Evolutionary conservation across 2,888 invertebrate species (phyloP), one percentile per base, ranked within the genome.

Genomic region (Liopterus haemorrhoidalis): DNA sequence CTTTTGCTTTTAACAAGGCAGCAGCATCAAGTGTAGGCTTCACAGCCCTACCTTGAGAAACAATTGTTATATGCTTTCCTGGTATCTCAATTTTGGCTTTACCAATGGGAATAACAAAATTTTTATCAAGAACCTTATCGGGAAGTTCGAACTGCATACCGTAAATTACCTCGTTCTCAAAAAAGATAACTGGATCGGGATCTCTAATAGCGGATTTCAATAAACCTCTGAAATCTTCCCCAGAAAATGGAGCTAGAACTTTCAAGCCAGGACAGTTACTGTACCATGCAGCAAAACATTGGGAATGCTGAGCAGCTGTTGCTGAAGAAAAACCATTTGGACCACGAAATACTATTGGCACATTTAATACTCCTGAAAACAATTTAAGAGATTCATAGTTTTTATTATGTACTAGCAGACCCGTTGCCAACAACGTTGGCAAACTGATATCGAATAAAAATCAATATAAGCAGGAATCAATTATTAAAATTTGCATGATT

Each of bases 31-130:
- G 71, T 49, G 83, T 79, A 0, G 80, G 74, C 60, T 87, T 86
- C 1, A 90, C 88, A 28, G 79, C 83, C 59, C 78, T 82, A 28
- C 93, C 91, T 63, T 87, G 88, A 49, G 86, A 79, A 25, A 91
- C 90, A 18, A 96, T 54, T 0, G 95, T 94, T 1, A 93, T 70
- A 67, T 93, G 84, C 47, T 78, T 73, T 9, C 87, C 87, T 33
- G 70, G 69, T 27, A 22, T 42, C 40, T 51, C 44, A 19, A 48
- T 38, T 33, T 50, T 41, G 8, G 78, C 78, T 70, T 82, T 78
- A 62, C 95, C 95, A 57, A 95, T 85, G 0, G 93, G 93, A 30
- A 95, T 40, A 1, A 91, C 65, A 62, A 91, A 95, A 63, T 95
- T 89, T 43, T 82, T 78, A 2, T 82, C 79, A 41, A 86, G 64